Base-by-base conservation (phyloP, 2,113 vertebrate genomes). In the Eudyptes chrysolophus region DNA sequence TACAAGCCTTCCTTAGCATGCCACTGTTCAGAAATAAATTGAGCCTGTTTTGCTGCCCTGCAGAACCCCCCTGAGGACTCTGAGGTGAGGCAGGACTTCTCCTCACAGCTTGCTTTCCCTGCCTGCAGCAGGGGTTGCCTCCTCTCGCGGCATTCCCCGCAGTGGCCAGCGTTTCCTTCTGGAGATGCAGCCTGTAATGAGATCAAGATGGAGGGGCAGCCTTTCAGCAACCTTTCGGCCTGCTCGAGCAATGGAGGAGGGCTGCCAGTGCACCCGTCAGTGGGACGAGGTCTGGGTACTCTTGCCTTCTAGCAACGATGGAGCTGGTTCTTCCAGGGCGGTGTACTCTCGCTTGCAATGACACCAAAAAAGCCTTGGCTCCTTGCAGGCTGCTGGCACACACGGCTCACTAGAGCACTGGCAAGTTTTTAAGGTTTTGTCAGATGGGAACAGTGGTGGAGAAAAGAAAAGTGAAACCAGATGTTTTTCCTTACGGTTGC, bases 391-490 rank as follows among this genome's bases (percentile, higher is more conserved):
- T 76, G 65, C 52, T 96, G 94, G 71, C 90, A 94, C 71, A 69
- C 36, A 22, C 4, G 3, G 80, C 86, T 94, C 10, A 16, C 95
- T 91, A 83, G 94, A 97, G 83, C 91, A 71, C 97, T 98, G 98
- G 98, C 97, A 94, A 93, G 90, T 75, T 89, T 92, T 30, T 65
- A 95, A 78, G 78, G 69, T 96, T 98, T 97, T 98, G 98, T 98
- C 97, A 98, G 96, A 97, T 97, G 97, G 92, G 97, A 98, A 86
- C 95, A 89, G 93, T 89, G 95, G 97, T 94, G 90, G 94, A 96
- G 98, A 95, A 95, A 97, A 95, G 94, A 98, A 98, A 98, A 98
- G 97, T 97, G 96, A 98, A 98, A 98, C 95, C 98, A 98, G 98
- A 98, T 98, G 98, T 98, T 97, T 92, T 96, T 96, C 93, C 94